Conservation (phyloP, 2,888 invertebrate genomes). For the Drosophila barbarae region DNA sequence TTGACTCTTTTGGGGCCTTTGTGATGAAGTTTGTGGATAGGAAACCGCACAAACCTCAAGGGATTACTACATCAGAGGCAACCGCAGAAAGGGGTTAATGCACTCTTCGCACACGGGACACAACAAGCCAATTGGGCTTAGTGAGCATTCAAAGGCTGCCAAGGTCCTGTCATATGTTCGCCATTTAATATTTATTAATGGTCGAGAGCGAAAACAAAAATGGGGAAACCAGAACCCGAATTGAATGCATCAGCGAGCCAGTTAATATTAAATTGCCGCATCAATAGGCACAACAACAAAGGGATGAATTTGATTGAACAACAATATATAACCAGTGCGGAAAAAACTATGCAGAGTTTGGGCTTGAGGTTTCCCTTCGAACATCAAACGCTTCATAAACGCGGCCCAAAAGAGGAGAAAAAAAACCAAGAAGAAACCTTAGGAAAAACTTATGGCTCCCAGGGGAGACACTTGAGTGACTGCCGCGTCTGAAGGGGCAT, state of each 20-base stretch:
- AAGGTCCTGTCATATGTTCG: slow-evolving; percentile 38
- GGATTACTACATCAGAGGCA: slow-evolving; percentile 36
- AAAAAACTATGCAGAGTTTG: slow-evolving; percentile 57
- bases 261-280: slow-evolving; percentile 73
- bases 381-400: slow-evolving; percentile 74
- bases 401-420: slow-evolving; percentile 42
- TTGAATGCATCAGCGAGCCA: slow-evolving; percentile 71
- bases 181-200: slow-evolving; percentile 68
- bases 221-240: slow-evolving; percentile 47
- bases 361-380: slow-evolving; percentile 43
- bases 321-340: slow-evolving; percentile 10
- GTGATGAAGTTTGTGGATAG: slow-evolving; percentile 32
- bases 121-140: slow-evolving; percentile 29
- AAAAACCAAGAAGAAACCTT: neutral
- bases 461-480: slow-evolving; percentile 72
- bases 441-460: slow-evolving; percentile 63
- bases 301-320: slow-evolving; percentile 30
- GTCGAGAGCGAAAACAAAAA: slow-evolving; percentile 29
- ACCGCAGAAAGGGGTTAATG: slow-evolving; percentile 47
- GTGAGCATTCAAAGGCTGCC: slow-evolving; percentile 24
- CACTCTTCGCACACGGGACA: slow-evolving; percentile 40
- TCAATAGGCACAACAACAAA: slow-evolving; percentile 51
- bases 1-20: slow-evolving; percentile 35
- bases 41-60: slow-evolving; percentile 41
- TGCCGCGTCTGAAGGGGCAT: slow-evolving; percentile 46